A percentile compares a stretch with the other conserved stretches of the same genome.
Evolutionary conservation across 92 coral and sea anemone species (phyloP).

Genomic region (Heteractis magnifica): DNA sequence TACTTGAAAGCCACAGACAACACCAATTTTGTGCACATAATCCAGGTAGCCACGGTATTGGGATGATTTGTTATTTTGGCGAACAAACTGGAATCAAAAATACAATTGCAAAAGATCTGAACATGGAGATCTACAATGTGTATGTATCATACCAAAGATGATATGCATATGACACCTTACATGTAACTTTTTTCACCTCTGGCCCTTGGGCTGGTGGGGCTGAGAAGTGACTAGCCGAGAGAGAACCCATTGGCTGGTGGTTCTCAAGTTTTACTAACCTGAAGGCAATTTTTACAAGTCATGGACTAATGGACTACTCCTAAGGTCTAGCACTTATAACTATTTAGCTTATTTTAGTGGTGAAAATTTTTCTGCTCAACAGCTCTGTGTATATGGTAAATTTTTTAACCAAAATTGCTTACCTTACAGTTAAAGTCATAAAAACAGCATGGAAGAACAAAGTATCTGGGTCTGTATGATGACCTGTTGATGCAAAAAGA

Average conservation of each 20-base stretch:
- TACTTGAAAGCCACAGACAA: constrained; percentile 84
- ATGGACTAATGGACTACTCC: no score
- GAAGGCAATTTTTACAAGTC: no score
- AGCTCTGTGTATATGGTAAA: background rate
- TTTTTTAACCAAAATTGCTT: background rate
- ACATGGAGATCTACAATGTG: no score
- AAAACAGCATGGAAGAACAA: constrained; percentile 93
- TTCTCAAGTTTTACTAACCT: no score
- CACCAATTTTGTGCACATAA: constrained; percentile 75
- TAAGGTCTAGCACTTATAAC: no score
- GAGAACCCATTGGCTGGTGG: no score
- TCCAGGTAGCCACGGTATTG: constrained; percentile 90
- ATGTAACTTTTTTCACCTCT: no score
- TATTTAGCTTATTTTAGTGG: no score
- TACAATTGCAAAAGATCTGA: background rate
- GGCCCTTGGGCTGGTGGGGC: no score
- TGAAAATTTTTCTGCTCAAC: background rate
- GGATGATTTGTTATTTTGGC: constrained; percentile 64
- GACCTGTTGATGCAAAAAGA: constrained; percentile 46
- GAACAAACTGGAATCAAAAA: constrained; percentile 58
- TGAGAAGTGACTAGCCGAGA: no score
- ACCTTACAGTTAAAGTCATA: constrained; percentile 95
- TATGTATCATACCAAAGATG: no score
- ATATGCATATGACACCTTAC: no score
- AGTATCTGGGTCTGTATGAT: constrained; percentile 76